Evolutionary conservation across 1,140 invertebrate genomes (phyloP).

Genomic region (Potamilus streckersoni): DNA sequence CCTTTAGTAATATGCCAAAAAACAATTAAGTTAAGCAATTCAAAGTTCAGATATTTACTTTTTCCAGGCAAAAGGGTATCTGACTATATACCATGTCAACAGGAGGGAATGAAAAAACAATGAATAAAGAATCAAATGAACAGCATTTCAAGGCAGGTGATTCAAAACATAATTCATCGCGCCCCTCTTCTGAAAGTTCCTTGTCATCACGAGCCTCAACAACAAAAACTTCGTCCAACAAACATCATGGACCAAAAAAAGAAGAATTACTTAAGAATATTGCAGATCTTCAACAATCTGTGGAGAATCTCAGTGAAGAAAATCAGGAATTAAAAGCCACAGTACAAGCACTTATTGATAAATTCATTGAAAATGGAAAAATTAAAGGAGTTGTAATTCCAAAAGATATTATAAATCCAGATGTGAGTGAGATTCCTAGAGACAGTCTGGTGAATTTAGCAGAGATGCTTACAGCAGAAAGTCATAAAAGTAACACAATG

Average conservation of each 20-base stretch:
- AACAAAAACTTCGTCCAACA: slow-evolving; percentile 6
- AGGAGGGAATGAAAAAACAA: too few species aligned
- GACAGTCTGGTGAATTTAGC: slow-evolving; percentile 35
- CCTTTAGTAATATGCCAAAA: too few species aligned
- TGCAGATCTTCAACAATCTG: slow-evolving; percentile 38
- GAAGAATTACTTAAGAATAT: slow-evolving; percentile 48
- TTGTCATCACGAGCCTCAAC: slow-evolving; percentile 20
- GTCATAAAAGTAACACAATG: slow-evolving; percentile 32
- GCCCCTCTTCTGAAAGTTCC: slow-evolving; percentile 9
- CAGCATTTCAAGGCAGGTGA: too few species aligned
- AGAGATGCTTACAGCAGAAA: slow-evolving; percentile 37
- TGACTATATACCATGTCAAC: too few species aligned
- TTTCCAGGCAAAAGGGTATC: too few species aligned
- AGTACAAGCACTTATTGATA: slow-evolving; percentile 31
- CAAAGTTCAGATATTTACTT: too few species aligned
- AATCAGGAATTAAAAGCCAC: slow-evolving; percentile 45
- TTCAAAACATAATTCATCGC: not conserved
- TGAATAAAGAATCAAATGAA: too few species aligned
- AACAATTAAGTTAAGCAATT: too few species aligned
- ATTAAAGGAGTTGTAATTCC: slow-evolving; percentile 34
- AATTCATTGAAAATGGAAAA: slow-evolving; percentile 42
- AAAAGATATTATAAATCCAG: slow-evolving; percentile 22
- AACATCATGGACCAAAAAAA: slow-evolving; percentile 24
- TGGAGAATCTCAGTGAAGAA: slow-evolving; percentile 39
- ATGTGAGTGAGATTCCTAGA: slow-evolving; percentile 40